These are phyloP conservation scores for Chloroceryle aenea DNA, from an alignment of 2,113 vertebrate genomes.

Conservation along the genomic window DNA sequence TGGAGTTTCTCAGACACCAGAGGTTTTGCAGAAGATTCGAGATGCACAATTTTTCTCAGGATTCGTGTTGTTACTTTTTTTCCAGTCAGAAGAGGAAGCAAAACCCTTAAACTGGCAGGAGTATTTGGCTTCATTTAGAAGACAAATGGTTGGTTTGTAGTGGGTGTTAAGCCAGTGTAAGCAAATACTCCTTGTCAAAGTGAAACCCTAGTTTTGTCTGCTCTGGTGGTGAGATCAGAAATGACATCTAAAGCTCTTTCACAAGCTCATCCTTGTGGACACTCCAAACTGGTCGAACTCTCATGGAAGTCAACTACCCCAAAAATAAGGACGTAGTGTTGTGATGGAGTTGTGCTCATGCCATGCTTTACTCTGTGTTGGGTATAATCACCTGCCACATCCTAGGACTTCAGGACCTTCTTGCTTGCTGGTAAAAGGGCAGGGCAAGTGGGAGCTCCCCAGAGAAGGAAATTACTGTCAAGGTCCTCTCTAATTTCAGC, in stretches of 20 bases:
- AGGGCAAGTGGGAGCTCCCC: neutral
- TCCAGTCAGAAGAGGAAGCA: neutral
- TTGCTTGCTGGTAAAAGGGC: neutral
- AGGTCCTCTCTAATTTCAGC: neutral
- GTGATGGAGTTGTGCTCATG: neutral
- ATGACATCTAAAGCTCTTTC: fast-evolving
- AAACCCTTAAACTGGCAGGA: neutral
- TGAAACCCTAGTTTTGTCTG: neutral
- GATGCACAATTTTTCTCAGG: neutral
- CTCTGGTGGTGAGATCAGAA: neutral
- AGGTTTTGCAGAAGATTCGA: neutral
- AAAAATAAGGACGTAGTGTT: neutral
- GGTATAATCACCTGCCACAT: neutral
- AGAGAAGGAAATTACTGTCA: neutral
- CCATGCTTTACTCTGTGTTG: neutral
- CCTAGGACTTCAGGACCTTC: neutral
- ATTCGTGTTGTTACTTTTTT: neutral
- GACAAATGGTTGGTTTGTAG: neutral
- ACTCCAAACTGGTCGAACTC: neutral
- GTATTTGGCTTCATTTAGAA: neutral
- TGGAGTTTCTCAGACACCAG: neutral
- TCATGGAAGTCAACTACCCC: too few species aligned
- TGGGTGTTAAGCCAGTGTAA: neutral
- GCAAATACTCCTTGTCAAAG: neutral
- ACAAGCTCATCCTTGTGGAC: neutral